These are phyloP conservation scores for Philaethria dido DNA, from an alignment of 2,888 invertebrate genomes.

Conservation along the genomic window DNA sequence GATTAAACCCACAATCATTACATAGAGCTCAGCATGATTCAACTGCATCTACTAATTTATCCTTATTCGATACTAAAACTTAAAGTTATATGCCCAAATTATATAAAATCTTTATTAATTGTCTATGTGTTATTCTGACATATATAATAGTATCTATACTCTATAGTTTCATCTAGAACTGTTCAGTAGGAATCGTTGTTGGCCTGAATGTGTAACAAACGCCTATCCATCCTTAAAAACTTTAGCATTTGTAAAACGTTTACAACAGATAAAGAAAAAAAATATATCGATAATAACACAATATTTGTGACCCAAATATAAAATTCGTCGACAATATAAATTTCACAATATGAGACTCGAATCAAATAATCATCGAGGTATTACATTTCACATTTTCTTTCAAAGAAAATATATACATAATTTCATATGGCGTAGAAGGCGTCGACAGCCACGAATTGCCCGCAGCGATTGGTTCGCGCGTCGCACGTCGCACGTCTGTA, in stretches of 20 bases:
- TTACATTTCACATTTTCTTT: slow-evolving; percentile 22
- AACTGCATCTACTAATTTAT: background rate
- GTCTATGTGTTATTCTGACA: too few relatives aligned
- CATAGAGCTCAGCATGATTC: background rate
- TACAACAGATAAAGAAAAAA: too few relatives aligned
- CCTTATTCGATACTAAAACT: too few relatives aligned
- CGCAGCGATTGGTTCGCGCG: slow-evolving; percentile 49
- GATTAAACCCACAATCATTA: background rate
- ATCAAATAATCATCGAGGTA: slow-evolving; percentile 19
- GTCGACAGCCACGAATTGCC: slow-evolving; percentile 49
- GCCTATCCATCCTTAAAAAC: too few relatives aligned
- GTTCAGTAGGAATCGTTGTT: too few relatives aligned
- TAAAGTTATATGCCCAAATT: too few relatives aligned
- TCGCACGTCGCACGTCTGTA: slow-evolving; percentile 53
- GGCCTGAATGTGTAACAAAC: too few relatives aligned
- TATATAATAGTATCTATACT: too few relatives aligned
- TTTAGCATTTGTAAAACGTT: too few relatives aligned
- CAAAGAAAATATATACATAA: slow-evolving; percentile 22
- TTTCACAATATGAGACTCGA: background rate
- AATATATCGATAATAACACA: background rate
- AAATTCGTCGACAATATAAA: slow-evolving; percentile 1
- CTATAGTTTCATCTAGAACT: too few relatives aligned
- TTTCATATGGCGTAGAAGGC: background rate
- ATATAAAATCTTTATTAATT: too few relatives aligned
- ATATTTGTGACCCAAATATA: background rate